A percentile compares a stretch with the other conserved stretches of the same genome.
Conservation (phyloP, 2,797 vertebrate species). For the Rhodeus uyekii region DNA sequence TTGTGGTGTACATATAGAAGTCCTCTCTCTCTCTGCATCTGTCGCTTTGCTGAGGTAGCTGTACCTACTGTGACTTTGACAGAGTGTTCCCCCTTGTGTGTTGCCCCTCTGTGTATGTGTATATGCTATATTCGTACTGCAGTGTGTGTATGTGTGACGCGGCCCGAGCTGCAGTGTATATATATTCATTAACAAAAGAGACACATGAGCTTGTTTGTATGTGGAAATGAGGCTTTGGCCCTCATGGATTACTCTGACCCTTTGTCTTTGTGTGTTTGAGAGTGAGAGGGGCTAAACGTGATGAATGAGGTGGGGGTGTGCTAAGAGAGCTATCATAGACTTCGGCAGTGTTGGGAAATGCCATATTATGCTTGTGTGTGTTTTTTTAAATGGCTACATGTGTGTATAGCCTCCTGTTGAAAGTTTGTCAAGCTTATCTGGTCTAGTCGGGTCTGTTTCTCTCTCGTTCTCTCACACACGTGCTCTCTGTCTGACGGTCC, state of each 20-base stretch:
- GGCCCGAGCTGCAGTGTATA: neutral
- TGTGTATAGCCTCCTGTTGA: slow-evolving; percentile 31
- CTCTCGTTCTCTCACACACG: slow-evolving; percentile 61
- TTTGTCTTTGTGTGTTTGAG: slow-evolving; percentile 31
- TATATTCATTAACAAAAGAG: slow-evolving; percentile 9
- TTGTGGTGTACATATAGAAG: neutral
- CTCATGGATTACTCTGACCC: slow-evolving; percentile 22
- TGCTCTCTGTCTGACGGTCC: slow-evolving; percentile 15
- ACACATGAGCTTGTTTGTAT: slow-evolving; percentile 21
- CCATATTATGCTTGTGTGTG: slow-evolving; percentile 18
- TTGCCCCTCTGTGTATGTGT: slow-evolving; percentile 42
- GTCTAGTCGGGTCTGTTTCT: slow-evolving; percentile 35
- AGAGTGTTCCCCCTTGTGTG: slow-evolving; percentile 70
- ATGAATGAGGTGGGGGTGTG: slow-evolving; percentile 14
- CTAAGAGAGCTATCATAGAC: slow-evolving; percentile 20
- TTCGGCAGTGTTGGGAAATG: slow-evolving; percentile 7
- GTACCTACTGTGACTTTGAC: slow-evolving; percentile 82
- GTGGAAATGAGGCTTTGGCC: slow-evolving; percentile 12
- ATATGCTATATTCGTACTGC: slow-evolving; percentile 34
- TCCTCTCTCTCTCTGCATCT: slow-evolving; percentile 49
- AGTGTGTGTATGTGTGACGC: slow-evolving; percentile 22
- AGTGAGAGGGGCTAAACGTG: neutral
- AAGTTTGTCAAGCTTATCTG: slow-evolving; percentile 45
- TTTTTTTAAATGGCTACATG: slow-evolving; percentile 30
- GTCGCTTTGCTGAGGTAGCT: slow-evolving; percentile 80